Base-by-base conservation (phyloP, 2,888 invertebrate genomes). In the Patella pellucida region DNA sequence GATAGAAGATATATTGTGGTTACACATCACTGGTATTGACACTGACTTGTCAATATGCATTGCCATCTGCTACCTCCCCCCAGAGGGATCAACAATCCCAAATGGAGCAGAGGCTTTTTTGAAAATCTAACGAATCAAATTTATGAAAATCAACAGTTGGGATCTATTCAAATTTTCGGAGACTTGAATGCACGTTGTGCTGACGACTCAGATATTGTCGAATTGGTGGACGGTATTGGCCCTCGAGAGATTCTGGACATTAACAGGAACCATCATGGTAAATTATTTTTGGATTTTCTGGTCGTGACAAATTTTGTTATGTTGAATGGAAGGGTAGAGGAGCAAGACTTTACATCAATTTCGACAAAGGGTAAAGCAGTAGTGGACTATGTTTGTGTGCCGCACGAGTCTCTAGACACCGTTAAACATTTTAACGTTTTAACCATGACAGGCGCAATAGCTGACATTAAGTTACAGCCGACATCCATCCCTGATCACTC, bases 341-440 rank as follows among this genome's bases (percentile, higher is more conserved):
- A n/a, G 16, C 62, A 62, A 23, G 62, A 62, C 62, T 62, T 62
- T 62, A 62, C 62, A 62, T 19, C n/a, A n/a, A 62, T 62, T 19
- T 62, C 62, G 23, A 62, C 62, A 62, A 62, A 19, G 16, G 62
- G 62, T 62, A 62, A 23, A 62, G n/a, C 62, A 23, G 62, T 62
- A n/a, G 62, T 62, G 19, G 62, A 62, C 62, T 62, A 62, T 62
- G 62, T 62, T 19, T 62, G 62, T 62, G 62, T 62, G 62, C 62
- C 62, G 0, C 62, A 62, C 4, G 62, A 62, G 23, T 19, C n/a
- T 62, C 11, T n/a, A 62, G 62, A 62, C 15, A 62, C 19, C 4
- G 16, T 62, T 19, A 62, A 62, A 23, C 23, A n/a, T n/a, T 62
- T 62, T 23, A 19, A n/a, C 9, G 62, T 62, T n/a, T 23, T 62